These are phyloP conservation scores for Scolanthus callimorphus DNA, from an alignment of 92 coral and sea anemone genomes.

Conservation along the genomic window DNA sequence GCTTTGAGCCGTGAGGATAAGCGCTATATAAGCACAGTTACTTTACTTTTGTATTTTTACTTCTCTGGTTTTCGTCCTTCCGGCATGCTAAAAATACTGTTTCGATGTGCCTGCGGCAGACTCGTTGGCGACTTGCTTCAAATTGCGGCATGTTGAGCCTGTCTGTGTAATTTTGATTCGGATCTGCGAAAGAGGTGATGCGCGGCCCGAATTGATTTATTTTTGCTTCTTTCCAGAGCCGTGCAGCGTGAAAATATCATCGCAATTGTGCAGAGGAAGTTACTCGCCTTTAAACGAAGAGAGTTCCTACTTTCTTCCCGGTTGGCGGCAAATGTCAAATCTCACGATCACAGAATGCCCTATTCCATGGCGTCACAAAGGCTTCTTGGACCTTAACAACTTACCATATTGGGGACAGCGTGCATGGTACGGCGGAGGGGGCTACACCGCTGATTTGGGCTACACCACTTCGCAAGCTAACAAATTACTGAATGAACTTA, in stretches of 20 bases:
- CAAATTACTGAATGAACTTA: constrained; percentile 13
- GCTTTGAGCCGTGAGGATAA: too few species aligned
- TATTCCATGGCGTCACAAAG: constrained; percentile 34
- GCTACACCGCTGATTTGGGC: constrained; percentile 50
- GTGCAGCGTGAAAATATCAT: constrained; percentile 6
- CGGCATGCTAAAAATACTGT: too few species aligned
- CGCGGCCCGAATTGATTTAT: neutral
- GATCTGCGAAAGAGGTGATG: neutral
- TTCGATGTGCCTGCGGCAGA: too few species aligned
- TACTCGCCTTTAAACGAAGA: constrained; percentile 36
- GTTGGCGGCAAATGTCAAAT: constrained; percentile 30
- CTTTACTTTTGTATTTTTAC: too few species aligned
- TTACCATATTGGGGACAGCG: constrained; percentile 42
- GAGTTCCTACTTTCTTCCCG: constrained; percentile 41
- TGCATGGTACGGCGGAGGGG: constrained; percentile 43
- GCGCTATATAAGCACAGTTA: too few species aligned
- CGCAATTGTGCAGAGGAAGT: constrained; percentile 9
- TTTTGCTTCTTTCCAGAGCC: constrained; percentile 10
- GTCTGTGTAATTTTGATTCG: too few species aligned
- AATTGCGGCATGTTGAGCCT: too few species aligned
- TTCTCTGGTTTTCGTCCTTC: too few species aligned
- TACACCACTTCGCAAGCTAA: constrained; percentile 39
- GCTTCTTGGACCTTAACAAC: constrained; percentile 19
- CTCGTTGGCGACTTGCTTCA: too few species aligned
- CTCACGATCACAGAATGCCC: constrained; percentile 25